Conservation (phyloP, 2,797 vertebrate genomes). For the Rhinatrema bivittatum region DNA sequence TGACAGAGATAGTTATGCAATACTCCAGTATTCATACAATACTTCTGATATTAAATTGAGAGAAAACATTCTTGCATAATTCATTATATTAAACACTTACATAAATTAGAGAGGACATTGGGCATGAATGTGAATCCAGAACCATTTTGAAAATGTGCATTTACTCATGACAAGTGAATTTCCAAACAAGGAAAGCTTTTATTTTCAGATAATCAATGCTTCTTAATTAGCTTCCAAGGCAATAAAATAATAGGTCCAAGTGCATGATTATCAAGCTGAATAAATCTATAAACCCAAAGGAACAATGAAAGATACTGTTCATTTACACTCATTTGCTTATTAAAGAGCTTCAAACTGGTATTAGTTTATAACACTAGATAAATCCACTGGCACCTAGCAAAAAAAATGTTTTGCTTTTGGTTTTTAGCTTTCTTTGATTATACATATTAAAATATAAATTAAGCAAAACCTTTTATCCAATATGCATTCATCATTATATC, state of each 20-base stretch:
- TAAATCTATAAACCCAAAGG: constrained; percentile 7
- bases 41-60: too few species aligned
- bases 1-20: constrained; percentile 46
- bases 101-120: too few species aligned
- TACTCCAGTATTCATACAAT: too few species aligned
- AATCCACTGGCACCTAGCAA: background rate
- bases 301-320: constrained; percentile 9
- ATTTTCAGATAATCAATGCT: background rate
- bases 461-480: background rate
- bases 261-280: constrained; percentile 12
- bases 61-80: too few species aligned
- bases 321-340: constrained; percentile 16
- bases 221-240: constrained; percentile 14
- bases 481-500: constrained; percentile 16
- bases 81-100: too few species aligned
- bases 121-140: too few species aligned
- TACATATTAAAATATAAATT: too few species aligned
- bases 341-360: constrained; percentile 2
- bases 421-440: constrained; percentile 10
- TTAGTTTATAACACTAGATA: background rate
- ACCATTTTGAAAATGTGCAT: too few species aligned
- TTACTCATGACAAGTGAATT: constrained; percentile 15
- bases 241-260: constrained; percentile 8
- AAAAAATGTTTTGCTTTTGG: constrained; percentile 4
- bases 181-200: background rate